Base-by-base conservation (phyloP, 2,113 vertebrate genomes). In the Stegastes partitus region DNA sequence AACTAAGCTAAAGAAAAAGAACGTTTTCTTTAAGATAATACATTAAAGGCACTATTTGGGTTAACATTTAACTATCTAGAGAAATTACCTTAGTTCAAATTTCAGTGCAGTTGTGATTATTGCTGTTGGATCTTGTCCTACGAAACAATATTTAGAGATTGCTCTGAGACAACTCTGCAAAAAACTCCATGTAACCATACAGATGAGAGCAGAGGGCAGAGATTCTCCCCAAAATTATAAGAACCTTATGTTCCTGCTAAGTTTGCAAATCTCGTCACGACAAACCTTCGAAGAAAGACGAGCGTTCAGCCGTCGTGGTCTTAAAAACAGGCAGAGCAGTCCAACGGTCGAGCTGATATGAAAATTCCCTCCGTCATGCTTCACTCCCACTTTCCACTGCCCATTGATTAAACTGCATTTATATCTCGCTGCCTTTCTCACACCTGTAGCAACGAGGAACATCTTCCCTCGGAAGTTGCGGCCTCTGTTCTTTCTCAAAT, bases 401-500 rank as follows among this genome's bases (percentile, higher is more conserved):
- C 19, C 50, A 19, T 10, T n/a, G 65, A 55, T 68, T 26, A 39
- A 22, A 26, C 25, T 42, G 12, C 16, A n/a, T 68, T 44, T 68
- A 37, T 67, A 15, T 14, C 3, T 42, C 3, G 39, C 3, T 42
- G 12, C 39, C 12, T 42, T 42, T 15, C 18, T 49, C 28, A 9
- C 23, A 9, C 10, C 26, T 26, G 4, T 63, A 15, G 5, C 49
- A 12, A 31, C 5, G 18, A 0, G 26, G 12, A 67, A 31, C 12
- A 0, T 22, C n/a, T 19, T n/a, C 19, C 26, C 22, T 42, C 47
- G 18, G 19, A 28, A 39, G 44, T 50, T 19, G 16, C 4, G 12
- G 54, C 45, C 31, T 59, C 45, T 34, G 44, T 39, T 66, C 49
- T 58, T 57, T 31, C 44, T 78, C 51, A 50, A 34, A 50, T 9